Percentiles rank a stretch among this genome's conserved stretches.
phyloP scores from a whole-genome alignment of 2,888 invertebrate species.

The Druceiella hillmani region DNA sequence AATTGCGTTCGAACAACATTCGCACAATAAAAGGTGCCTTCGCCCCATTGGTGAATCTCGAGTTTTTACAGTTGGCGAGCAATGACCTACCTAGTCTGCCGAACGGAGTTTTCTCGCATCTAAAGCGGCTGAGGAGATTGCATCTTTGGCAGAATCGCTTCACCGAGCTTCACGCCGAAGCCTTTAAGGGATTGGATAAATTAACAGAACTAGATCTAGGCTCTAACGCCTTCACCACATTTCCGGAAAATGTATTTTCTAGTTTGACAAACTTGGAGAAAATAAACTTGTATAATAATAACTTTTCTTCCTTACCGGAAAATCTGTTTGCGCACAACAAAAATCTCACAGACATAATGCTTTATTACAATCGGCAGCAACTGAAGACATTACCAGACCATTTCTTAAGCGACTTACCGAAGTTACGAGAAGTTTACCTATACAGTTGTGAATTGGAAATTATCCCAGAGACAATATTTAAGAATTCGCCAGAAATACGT shows the following conservation, averaged over 20 bases:
- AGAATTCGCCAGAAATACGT: slow-evolving; percentile 50
- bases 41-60: slow-evolving; percentile 49
- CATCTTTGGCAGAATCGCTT: slow-evolving; percentile 67
- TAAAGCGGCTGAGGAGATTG: slow-evolving; percentile 53
- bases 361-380: slow-evolving; percentile 54
- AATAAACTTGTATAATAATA: slow-evolving; percentile 64
- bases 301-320: slow-evolving; percentile 56
- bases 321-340: slow-evolving; percentile 53
- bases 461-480: slow-evolving; percentile 59
- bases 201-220: slow-evolving; percentile 64
- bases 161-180: slow-evolving; percentile 53
- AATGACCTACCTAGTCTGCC: slow-evolving; percentile 60
- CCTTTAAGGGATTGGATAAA: slow-evolving; percentile 57
- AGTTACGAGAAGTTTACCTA: slow-evolving; percentile 52
- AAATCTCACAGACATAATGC: slow-evolving; percentile 48
- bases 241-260: slow-evolving; percentile 58
- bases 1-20: slow-evolving; percentile 57
- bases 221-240: slow-evolving; percentile 55
- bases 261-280: slow-evolving; percentile 55
- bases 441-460: slow-evolving; percentile 50
- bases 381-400: slow-evolving; percentile 52
- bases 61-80: slow-evolving; percentile 59
- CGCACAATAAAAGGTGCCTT: slow-evolving; percentile 53
- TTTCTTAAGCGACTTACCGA: slow-evolving; percentile 56
- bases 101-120: slow-evolving; percentile 55